These are phyloP conservation scores for Connochaetes taurinus DNA, from an alignment of 2,113 vertebrate genomes.

Conservation along the genomic window DNA sequence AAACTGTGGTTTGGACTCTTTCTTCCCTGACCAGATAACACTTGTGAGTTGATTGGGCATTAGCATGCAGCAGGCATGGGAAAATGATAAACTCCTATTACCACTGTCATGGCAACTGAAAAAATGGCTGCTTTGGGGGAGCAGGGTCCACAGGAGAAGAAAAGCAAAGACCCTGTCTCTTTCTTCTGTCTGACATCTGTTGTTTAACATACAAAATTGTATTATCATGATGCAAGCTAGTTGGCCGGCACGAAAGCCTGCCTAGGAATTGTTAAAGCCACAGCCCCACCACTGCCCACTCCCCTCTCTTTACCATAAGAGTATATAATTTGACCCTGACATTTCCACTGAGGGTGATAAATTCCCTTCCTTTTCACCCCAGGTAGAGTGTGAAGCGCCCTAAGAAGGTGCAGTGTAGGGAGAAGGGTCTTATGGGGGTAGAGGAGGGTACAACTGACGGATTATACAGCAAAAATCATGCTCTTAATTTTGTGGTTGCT, in stretches of 20 bases:
- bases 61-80: constrained; percentile 83
- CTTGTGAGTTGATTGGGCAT: constrained; percentile 77
- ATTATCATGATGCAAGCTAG: constrained; percentile 77
- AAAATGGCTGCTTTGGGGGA: constrained; percentile 88
- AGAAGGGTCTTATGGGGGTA: too few species aligned
- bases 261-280: constrained; percentile 8
- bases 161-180: constrained; percentile 82
- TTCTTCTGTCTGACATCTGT: constrained; percentile 94
- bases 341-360: background rate
- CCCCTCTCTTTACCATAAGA: background rate
- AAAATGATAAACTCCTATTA: constrained; percentile 90
- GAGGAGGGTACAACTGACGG: fast-evolving
- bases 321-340: constrained; percentile 26
- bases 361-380: constrained; percentile 46
- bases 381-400: constrained; percentile 16
- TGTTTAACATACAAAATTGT: constrained; percentile 89
- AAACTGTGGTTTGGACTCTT: constrained; percentile 45
- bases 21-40: constrained; percentile 76
- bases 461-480: background rate
- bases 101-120: constrained; percentile 92
- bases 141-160: constrained; percentile 85
- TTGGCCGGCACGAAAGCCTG: background rate
- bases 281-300: fast-evolving
- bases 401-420: background rate
- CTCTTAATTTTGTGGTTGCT: background rate